Evolutionary conservation across 2,888 invertebrate genomes (phyloP).

Genomic region (Pristionchus fissidentatus): DNA sequence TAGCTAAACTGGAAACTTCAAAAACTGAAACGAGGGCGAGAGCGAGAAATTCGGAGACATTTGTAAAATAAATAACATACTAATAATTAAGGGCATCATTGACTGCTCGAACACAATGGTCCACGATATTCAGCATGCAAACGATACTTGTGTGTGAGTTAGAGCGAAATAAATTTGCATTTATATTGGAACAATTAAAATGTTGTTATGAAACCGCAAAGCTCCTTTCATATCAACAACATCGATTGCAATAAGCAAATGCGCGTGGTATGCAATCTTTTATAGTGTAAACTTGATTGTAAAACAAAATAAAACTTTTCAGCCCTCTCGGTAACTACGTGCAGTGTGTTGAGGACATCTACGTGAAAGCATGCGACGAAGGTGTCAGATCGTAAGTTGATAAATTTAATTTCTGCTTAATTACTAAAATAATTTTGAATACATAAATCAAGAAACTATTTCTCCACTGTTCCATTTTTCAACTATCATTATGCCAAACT

Average conservation of each 20-base stretch:
- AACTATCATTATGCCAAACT: too few relatives aligned
- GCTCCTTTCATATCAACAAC: background rate
- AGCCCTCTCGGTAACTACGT: background rate
- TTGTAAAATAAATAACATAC: background rate
- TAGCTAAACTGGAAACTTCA: background rate
- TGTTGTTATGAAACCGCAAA: background rate
- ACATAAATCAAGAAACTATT: too few relatives aligned
- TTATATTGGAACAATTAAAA: too few relatives aligned
- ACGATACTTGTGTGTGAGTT: background rate
- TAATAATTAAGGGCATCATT: background rate
- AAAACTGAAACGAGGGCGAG: background rate
- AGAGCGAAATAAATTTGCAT: background rate
- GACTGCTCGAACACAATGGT: constrained; percentile 10
- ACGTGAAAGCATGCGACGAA: constrained; percentile 16
- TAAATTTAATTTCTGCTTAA: too few relatives aligned
- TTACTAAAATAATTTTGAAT: too few relatives aligned
- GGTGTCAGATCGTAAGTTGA: constrained; percentile 3
- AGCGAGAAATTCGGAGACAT: too few relatives aligned
- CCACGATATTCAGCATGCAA: background rate
- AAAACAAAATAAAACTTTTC: too few relatives aligned
- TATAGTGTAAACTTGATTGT: too few relatives aligned
- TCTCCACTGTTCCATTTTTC: too few relatives aligned
- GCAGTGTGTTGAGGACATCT: background rate
- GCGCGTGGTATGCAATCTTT: too few relatives aligned
- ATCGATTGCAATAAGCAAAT: background rate